Evolutionary conservation across 1,140 invertebrate genomes (phyloP).

Genomic region (Lanistes nyassanus): DNA sequence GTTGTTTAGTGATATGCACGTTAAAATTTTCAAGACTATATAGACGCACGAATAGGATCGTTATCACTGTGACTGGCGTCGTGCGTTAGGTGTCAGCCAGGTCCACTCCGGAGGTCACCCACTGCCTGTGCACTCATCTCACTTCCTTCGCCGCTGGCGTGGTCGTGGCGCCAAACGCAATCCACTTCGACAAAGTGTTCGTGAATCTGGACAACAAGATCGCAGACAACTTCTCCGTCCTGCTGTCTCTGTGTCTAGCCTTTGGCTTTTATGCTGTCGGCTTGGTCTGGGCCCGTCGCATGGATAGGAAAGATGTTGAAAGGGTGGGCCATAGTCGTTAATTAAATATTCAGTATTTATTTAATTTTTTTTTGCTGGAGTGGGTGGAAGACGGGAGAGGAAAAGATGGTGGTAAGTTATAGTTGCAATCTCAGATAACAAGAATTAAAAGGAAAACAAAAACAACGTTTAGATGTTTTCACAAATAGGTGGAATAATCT

Average conservation of each 20-base stretch:
- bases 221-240: constrained; percentile 52
- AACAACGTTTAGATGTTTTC: no score
- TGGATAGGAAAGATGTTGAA: constrained; percentile 52
- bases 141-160: constrained; percentile 53
- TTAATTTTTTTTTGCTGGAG: no score
- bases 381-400: no score
- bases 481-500: no score
- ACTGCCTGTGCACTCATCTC: constrained; percentile 53
- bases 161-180: constrained; percentile 51
- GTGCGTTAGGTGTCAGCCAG: constrained; percentile 36
- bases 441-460: no score
- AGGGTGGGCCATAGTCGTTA: constrained; percentile 46
- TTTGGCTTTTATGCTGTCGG: constrained; percentile 45
- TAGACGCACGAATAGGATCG: no score
- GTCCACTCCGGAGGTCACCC: constrained; percentile 41
- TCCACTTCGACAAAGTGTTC: constrained; percentile 54
- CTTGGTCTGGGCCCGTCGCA: constrained; percentile 46
- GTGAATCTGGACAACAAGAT: constrained; percentile 45
- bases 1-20: no score
- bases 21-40: no score
- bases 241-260: constrained; percentile 44
- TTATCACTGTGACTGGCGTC: no score
- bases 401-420: no score
- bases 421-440: no score
- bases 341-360: no score